Percentiles rank a stretch among this genome's conserved stretches.
Evolutionary conservation across 2,113 vertebrate genomes (phyloP).

Genomic region (Aspiorhynchus laticeps): DNA sequence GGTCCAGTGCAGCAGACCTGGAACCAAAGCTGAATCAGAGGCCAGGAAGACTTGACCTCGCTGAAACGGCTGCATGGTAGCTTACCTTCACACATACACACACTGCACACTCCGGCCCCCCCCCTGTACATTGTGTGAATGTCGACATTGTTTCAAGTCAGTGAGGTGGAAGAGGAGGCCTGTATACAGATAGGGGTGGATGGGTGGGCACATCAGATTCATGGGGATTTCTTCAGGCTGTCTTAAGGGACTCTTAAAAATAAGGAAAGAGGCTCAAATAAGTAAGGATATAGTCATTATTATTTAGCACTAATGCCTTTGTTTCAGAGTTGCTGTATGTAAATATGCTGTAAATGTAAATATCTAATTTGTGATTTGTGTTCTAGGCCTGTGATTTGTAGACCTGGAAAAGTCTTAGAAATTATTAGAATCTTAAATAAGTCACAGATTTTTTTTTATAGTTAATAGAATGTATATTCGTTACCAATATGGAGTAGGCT

Average conservation of each 20-base stretch:
- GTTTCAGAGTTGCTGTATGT: neutral
- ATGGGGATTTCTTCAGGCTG: slow-evolving; percentile 51
- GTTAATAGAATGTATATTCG: neutral
- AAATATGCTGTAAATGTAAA: neutral
- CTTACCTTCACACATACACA: slow-evolving; percentile 13
- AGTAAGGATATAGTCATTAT: neutral
- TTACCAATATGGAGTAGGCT: too few species aligned
- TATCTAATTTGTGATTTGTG: neutral
- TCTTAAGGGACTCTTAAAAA: neutral
- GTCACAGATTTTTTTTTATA: neutral
- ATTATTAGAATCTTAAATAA: neutral
- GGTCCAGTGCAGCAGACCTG: neutral
- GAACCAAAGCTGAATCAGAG: slow-evolving; percentile 20
- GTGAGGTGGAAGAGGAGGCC: slow-evolving; percentile 67
- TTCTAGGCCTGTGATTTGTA: neutral
- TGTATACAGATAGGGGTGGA: slow-evolving; percentile 45
- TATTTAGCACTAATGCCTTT: neutral
- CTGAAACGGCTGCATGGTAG: slow-evolving; percentile 4
- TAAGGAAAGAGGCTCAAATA: neutral
- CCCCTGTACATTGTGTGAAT: slow-evolving; percentile 62
- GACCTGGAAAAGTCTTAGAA: neutral
- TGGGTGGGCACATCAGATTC: slow-evolving; percentile 58
- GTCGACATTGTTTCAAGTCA: slow-evolving; percentile 74
- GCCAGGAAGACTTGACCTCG: slow-evolving; percentile 18
- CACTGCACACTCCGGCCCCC: neutral